Conservation (phyloP, 2,888 invertebrate species). For the Coenonympha arcania region DNA sequence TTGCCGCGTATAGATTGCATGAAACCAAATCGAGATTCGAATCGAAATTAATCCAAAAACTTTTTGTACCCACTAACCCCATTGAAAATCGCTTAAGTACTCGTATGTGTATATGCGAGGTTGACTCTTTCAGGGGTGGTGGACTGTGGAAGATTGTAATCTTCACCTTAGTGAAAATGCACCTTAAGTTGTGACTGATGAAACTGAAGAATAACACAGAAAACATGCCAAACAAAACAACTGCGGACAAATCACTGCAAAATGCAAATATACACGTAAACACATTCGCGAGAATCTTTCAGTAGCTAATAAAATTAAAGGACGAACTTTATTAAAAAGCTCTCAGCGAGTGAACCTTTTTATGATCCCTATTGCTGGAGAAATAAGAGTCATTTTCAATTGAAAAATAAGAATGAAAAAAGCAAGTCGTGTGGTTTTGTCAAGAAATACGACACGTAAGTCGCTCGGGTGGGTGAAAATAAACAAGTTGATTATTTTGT, state of each 20-base stretch:
- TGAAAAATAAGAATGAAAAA: conserved; percentile 10
- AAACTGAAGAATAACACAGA: too few species aligned
- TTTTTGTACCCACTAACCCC: too few species aligned
- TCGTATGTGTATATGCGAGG: too few species aligned
- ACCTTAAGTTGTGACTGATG: too few species aligned
- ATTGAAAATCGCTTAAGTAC: too few species aligned
- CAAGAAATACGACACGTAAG: conserved; percentile 19
- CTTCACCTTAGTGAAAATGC: too few species aligned
- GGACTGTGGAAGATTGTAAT: too few species aligned
- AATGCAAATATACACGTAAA: background rate
- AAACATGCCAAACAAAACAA: too few species aligned
- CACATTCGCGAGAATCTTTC: conserved; percentile 2
- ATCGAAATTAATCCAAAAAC: too few species aligned
- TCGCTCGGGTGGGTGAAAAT: conserved; percentile 17
- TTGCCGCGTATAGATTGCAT: too few species aligned
- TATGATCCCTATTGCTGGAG: conserved; percentile 1
- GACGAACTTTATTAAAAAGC: conserved; percentile 13
- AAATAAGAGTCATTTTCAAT: conserved; percentile 8
- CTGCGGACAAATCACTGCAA: background rate
- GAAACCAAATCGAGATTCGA: too few species aligned
- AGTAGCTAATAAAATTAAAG: conserved; percentile 22
- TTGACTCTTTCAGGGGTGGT: too few species aligned
- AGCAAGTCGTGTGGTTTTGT: conserved; percentile 6
- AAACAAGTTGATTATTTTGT: conserved; percentile 35
- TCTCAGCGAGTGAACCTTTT: background rate